Conservation (phyloP, 2,888 invertebrate genomes). For the Agrilus mali region DNA sequence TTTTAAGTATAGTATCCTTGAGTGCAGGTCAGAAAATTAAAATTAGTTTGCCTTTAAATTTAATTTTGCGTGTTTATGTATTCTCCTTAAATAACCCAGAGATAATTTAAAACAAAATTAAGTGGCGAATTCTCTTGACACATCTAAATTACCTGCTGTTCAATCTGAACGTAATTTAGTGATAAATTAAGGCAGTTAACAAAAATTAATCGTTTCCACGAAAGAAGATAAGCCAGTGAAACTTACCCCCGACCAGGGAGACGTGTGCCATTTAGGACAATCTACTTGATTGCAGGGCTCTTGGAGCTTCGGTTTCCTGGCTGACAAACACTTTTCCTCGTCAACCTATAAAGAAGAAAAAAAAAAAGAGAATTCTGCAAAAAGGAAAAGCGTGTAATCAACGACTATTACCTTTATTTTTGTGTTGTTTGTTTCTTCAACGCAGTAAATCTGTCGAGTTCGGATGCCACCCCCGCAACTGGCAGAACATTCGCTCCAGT, state of each 20-base stretch:
- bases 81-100: too few species aligned
- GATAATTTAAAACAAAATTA: too few species aligned
- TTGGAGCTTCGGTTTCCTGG: conserved; percentile 56
- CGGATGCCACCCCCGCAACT: conserved; percentile 79
- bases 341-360: conserved; percentile 43
- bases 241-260: conserved; percentile 86
- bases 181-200: too few species aligned
- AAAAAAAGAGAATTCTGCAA: background rate
- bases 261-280: conserved; percentile 80
- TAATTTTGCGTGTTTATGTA: too few species aligned
- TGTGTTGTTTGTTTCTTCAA: conserved; percentile 69
- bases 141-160: too few species aligned
- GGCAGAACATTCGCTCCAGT: conserved; percentile 80
- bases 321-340: conserved; percentile 56
- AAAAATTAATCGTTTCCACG: too few species aligned
- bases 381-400: conserved; percentile 15
- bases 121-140: too few species aligned
- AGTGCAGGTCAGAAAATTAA: too few species aligned
- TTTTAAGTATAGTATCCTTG: too few species aligned
- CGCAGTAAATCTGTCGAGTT: conserved; percentile 72
- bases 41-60: too few species aligned
- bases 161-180: too few species aligned
- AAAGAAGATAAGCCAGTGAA: background rate
- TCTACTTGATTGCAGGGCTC: conserved; percentile 75
- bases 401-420: conserved; percentile 47